Base-by-base conservation (phyloP, 53 echinoderm and acorn worm species). In the Luidia sarsii region DNA sequence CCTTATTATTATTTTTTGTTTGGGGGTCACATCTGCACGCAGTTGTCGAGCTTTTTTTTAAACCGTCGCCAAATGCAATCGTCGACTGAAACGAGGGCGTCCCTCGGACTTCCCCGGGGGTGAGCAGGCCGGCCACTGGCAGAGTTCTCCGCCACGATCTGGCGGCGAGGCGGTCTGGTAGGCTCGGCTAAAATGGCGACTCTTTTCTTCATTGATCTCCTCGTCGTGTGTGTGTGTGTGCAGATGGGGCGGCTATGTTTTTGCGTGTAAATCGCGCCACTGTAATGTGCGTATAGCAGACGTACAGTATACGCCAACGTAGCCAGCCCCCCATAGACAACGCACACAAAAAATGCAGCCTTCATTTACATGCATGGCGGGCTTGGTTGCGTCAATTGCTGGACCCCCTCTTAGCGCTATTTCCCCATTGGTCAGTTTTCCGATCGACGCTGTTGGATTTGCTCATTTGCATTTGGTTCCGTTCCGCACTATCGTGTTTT, bases 371-470 rank as follows among this genome's bases (percentile, higher is more conserved):
- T 93, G 83, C 64, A 77, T 79, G 80, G 72, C 41, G 72, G 72
- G 72, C 7, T 72, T 55, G 72, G 67, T 62, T 82, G 59, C 91
- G 81, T 96, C 97, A 96, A 96, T 95, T 88, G 88, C 48, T 65
- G 74, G 82, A 96, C 86, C 93, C 94, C 97, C 97, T 96, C 93
- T 90, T 80, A 62, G 80, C 57, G 39, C 56, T 84, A 96, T 93
- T 90, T 74, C 81, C 73, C 81, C 68, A 96, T 96, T 96, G 97
- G 97, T 64, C 67, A 30, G 48, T 75, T 62, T 36, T 29, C 8
- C 82, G 48, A 53, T 3, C 75, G 39, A 13, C 48, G 34, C 59
- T 82, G 65, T 57, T 59, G 8, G 19, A 70, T 23, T 60, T 56
- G 19, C 8, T 4, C 0, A 25, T 3, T n/a, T 1, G 21, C 16